phyloP scores from a whole-genome alignment of 2,888 invertebrate genomes.

The Dasysyrphus albostriatus region DNA sequence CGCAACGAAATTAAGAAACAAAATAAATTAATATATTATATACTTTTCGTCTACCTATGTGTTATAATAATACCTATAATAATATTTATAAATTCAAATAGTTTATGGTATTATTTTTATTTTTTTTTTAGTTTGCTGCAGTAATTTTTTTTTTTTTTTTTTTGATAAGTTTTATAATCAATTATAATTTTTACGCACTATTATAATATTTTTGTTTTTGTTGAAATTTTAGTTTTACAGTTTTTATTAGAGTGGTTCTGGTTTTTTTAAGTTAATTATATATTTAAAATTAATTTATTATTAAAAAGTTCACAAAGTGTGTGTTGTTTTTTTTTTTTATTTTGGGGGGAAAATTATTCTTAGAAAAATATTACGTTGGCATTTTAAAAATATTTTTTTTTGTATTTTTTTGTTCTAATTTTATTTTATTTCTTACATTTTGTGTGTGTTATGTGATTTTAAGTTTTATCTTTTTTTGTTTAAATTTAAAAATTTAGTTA shows the following conservation, averaged over 20 bases:
- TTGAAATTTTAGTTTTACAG: slow-evolving; percentile 71
- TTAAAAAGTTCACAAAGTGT: slow-evolving; percentile 71
- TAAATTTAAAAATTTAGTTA: slow-evolving; percentile 54
- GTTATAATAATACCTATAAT: slow-evolving; percentile 61
- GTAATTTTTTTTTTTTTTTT: slow-evolving; percentile 38
- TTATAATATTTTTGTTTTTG: slow-evolving; percentile 39
- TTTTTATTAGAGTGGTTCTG: slow-evolving; percentile 73
- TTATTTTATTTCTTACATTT: slow-evolving; percentile 51
- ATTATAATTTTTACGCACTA: slow-evolving; percentile 65
- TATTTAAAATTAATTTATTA: slow-evolving; percentile 39
- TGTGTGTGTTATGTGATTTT: slow-evolving; percentile 54
- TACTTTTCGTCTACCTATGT: slow-evolving; percentile 75
- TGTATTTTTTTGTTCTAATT: slow-evolving; percentile 9
- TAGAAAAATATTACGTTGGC: slow-evolving; percentile 76
- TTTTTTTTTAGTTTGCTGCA: slow-evolving; percentile 56
- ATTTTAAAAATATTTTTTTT: slow-evolving; percentile 69
- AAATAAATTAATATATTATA: slow-evolving; percentile 48
- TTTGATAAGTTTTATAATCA: slow-evolving; percentile 69
- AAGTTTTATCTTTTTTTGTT: slow-evolving; percentile 23
- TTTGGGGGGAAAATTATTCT: slow-evolving; percentile 71
- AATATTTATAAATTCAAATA: slow-evolving; percentile 62
- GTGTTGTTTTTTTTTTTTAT: slow-evolving; percentile 1
- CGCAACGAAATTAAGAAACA: slow-evolving; percentile 60
- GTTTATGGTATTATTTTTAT: slow-evolving; percentile 55
- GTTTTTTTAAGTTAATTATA: slow-evolving; percentile 43